Evolutionary conservation across 2,797 vertebrate species (phyloP), one percentile per base, ranked within the genome.

Genomic region (Lateolabrax maculatus): DNA sequence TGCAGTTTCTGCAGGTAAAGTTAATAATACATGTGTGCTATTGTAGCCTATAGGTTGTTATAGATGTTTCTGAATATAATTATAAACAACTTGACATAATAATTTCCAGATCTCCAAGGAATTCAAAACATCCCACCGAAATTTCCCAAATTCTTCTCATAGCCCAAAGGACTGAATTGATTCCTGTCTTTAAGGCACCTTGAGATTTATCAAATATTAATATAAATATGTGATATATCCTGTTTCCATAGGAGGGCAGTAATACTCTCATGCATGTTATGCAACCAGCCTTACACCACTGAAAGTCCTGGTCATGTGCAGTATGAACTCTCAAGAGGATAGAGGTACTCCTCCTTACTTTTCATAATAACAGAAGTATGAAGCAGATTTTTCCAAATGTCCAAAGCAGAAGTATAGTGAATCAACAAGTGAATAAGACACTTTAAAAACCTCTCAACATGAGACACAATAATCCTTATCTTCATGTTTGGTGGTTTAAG

Each of bases 191-290:
- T 34, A 4, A 13, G 16, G 19, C 13, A 34, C 29, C 23, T 16
- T 1, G 5, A 31, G 6, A 4, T 15, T 34, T 8, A 27, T 21
- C n/a, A n/a, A n/a, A n/a, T n/a, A n/a, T n/a, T n/a, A 21, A 3
- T 25, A 15, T 9, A 29, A 46, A 61, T 18, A 15, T 67, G 61
- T n/a, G 64, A 31, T 75, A 41, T 27, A 25, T 36, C 18, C 8
- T 58, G 1, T 53, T 11, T 71, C 87, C 91, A 91, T 84, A 41
- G 80, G 89, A 85, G 75, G 79, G 80, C 86, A 77, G 68, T 57
- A 58, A 49, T 25, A 10, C 4, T 70, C 53, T 36, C 67, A 23
- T 65, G 41, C 36, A 41, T 52, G 10, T 10, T 29, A 60, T 36
- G 56, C 51, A 75, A 72, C 63, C 27, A 36, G 12, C 12, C 34